These are phyloP conservation scores for Holotrichia oblita DNA, from an alignment of 1,140 invertebrate genomes.

Conservation along the genomic window DNA sequence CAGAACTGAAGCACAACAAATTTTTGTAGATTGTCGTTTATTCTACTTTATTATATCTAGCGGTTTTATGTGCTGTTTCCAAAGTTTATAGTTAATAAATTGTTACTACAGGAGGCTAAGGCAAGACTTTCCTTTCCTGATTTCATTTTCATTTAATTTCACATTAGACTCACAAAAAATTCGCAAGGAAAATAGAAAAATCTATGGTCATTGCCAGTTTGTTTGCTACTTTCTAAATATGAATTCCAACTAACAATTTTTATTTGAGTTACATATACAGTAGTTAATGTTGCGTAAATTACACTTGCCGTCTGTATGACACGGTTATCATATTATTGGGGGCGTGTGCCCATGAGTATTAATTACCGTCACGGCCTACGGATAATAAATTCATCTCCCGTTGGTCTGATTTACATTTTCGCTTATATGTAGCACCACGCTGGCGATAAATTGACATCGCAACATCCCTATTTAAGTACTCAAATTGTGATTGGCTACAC, in stretches of 20 bases:
- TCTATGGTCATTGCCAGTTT: no score
- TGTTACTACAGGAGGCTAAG: no score
- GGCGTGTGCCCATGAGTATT: not conserved
- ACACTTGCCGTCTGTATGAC: not conserved
- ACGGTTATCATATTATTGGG: conserved; percentile 8
- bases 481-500: not conserved
- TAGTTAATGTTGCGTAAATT: not conserved
- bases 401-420: conserved; percentile 30
- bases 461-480: conserved; percentile 15
- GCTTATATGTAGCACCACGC: not conserved
- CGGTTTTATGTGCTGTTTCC: no score
- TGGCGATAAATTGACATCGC: conserved; percentile 7
- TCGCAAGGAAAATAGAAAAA: no score
- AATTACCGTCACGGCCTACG: not conserved
- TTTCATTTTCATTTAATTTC: no score
- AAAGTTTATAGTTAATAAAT: no score
- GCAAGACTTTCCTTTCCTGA: no score
- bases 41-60: no score
- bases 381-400: conserved; percentile 16
- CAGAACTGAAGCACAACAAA: no score
- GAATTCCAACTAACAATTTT: not conserved
- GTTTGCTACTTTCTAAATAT: no score
- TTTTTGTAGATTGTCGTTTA: no score
- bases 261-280: not conserved
- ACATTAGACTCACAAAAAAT: no score